Base-by-base conservation (phyloP, 2,113 vertebrate species). In the Empidonax alnorum region DNA sequence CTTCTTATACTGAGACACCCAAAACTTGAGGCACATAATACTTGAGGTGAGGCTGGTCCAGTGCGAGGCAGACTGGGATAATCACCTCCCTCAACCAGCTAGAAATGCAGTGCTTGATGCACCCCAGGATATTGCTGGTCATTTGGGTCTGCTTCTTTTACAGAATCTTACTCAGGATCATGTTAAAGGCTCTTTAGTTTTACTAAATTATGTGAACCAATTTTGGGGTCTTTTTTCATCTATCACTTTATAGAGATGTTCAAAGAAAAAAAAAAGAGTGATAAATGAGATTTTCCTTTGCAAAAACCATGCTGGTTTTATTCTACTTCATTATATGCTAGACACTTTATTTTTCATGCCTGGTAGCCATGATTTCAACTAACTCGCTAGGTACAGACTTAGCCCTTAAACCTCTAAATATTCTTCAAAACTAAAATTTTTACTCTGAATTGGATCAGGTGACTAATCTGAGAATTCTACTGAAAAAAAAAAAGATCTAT, bases 41-140 rank as follows among this genome's bases (percentile, higher is more conserved):
- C 20, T 39, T 14, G 5, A 62, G 42, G 9, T 42, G 49, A 42
- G 37, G 12, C 33, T 15, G 5, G 30, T 31, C 17, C 61, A 58
- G 30, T 4, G 5, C 10, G 27, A 24, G 5, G 28, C 6, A 44
- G 58, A 58, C 20, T 27, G 61, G 10, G 12, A 39, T 7, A 22
- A 23, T 24, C 27, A 27, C 5, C 4, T 59, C 7, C 25, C 9
- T 63, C 1, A 1, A 28, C 7, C 3, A 3, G 6, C 4, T n/a
- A 31, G 8, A 16, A 67, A 14, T 72, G 52, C 7, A 50, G 24
- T 44, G 5, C 33, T 46, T 28, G 37, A 17, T 74, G 27, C 7
- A 39, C 10, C 3, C 9, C 15, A 16, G 6, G 31, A 33, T 50
- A 9, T 4, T 28, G 22, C 7, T 37, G 31, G 27, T 28, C 21